Base-by-base conservation (phyloP, 2,888 invertebrate species). In the Harpalus rubripes region DNA sequence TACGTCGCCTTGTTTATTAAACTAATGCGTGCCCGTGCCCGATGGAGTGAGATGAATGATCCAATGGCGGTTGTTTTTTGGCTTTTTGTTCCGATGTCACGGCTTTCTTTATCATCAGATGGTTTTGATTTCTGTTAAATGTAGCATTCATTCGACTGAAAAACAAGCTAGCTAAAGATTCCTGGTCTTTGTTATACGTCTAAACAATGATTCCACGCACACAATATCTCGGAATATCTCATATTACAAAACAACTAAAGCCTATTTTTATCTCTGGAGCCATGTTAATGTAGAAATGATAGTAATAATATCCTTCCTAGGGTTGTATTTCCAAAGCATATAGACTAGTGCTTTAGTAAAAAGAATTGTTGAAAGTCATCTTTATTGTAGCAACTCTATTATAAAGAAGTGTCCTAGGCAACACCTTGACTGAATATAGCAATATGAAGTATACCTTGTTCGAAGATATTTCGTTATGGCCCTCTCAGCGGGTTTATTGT, bases 1-100 rank as follows among this genome's bases (percentile, higher is more conserved):
- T 81, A 81, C 81, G 41, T 80, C 41, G 63, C 18, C 81, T 81
- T 81, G 81, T 81, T 81, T 81, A 81, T 81, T 81, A 81, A 63
- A 81, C 81, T 81, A 81, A 81, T 81, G 81, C 32, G 44, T n/a
- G 52, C 59, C 32, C 32, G 32, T 32, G 32, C 32, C 6, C 39
- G 63, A 52, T 44, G 41, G 65, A 81, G 61, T 41, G 63, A 63
- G 81, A 81, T 61, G 59, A 63, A 80, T 63, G 59, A 63, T 80
- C 78, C 22, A 32, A 15, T 44, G 72, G 41, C 58, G 58, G 58
- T 78, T 44, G 52, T 76, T 56, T 76, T 76, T 52, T 76, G 52
- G 10, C 44, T 41, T 58, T 76, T 78, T 78, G 78, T 78, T 56
- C 56, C 44, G 74, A 74, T 56, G 74, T 74, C 52, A 74, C 52